phyloP scores from a whole-genome alignment of 2,888 invertebrate species.

The Archaeoteleia sp. region DNA sequence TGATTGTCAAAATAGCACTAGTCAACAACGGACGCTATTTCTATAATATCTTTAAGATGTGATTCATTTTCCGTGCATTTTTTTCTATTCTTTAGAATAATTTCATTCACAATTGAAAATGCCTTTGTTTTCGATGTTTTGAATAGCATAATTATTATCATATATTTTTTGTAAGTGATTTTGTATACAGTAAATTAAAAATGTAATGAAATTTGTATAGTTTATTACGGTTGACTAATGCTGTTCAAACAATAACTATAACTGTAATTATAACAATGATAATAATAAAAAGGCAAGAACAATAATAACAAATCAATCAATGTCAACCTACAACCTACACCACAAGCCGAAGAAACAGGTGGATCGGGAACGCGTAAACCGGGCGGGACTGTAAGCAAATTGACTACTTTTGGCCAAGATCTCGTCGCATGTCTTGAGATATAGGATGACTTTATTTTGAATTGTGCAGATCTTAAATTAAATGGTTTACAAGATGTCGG shows the following conservation, averaged over 20 bases:
- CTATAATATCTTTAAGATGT: too few relatives aligned
- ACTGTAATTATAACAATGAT: constrained; percentile 34
- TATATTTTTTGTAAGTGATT: too few relatives aligned
- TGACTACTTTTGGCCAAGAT: constrained; percentile 57
- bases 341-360: constrained; percentile 68
- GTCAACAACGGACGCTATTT: constrained; percentile 48
- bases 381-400: constrained; percentile 64
- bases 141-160: too few relatives aligned
- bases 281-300: constrained; percentile 56
- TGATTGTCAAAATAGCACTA: constrained; percentile 48
- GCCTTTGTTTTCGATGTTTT: too few relatives aligned
- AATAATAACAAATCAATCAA: constrained; percentile 62
- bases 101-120: too few relatives aligned
- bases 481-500: constrained; percentile 25
- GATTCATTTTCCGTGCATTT: too few relatives aligned
- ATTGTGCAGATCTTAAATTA: constrained; percentile 14
- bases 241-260: constrained; percentile 48
- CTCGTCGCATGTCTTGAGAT: constrained; percentile 40
- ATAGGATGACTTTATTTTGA: constrained; percentile 23
- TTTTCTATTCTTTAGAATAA: too few relatives aligned
- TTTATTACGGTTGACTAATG: constrained; percentile 55
- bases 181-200: too few relatives aligned
- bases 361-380: constrained; percentile 61
- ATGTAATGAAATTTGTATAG: too few relatives aligned
- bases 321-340: constrained; percentile 70